These are phyloP conservation scores for Macrostomum lignano DNA, from an alignment of 1,140 invertebrate genomes.

Conservation along the genomic window DNA sequence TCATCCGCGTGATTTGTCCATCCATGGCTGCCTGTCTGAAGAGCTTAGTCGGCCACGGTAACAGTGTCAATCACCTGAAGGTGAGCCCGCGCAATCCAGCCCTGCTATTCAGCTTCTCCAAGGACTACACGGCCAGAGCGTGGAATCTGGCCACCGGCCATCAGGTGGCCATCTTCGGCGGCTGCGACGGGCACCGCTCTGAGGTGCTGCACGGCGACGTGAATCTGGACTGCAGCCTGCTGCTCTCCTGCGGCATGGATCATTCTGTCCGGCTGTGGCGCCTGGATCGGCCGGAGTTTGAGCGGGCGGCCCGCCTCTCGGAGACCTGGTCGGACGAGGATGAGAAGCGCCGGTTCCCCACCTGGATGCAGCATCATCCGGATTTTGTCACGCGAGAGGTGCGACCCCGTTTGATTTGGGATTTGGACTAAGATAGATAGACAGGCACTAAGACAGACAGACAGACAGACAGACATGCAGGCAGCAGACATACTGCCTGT, in stretches of 20 bases:
- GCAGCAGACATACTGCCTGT: too few species aligned
- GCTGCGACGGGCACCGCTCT: slow-evolving; percentile 1
- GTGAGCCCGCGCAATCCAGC: slow-evolving; percentile 1
- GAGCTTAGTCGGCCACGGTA: slow-evolving; percentile 3
- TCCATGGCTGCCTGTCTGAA: neutral
- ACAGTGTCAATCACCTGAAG: slow-evolving; percentile 1
- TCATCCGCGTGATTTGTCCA: slow-evolving; percentile 4
- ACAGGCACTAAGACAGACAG: too few species aligned
- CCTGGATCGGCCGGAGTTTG: slow-evolving; percentile 1
- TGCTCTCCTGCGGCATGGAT: slow-evolving; percentile 6
- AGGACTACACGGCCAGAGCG: slow-evolving; percentile 1
- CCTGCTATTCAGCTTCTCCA: slow-evolving; percentile 3
- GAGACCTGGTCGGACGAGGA: too few species aligned
- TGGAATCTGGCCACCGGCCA: slow-evolving; percentile 1
- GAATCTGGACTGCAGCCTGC: neutral
- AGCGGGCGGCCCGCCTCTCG: neutral
- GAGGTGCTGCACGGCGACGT: slow-evolving; percentile 5
- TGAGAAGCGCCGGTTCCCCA: too few species aligned
- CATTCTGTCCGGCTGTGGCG: slow-evolving; percentile 5
- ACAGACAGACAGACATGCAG: too few species aligned
- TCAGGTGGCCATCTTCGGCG: slow-evolving; percentile 1
- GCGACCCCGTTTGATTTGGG: too few species aligned
- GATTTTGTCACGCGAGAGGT: too few species aligned
- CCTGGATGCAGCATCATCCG: too few species aligned
- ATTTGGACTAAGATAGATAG: too few species aligned